phyloP scores from a whole-genome alignment of 2,888 invertebrate species.

The Tenodera sinensis region DNA sequence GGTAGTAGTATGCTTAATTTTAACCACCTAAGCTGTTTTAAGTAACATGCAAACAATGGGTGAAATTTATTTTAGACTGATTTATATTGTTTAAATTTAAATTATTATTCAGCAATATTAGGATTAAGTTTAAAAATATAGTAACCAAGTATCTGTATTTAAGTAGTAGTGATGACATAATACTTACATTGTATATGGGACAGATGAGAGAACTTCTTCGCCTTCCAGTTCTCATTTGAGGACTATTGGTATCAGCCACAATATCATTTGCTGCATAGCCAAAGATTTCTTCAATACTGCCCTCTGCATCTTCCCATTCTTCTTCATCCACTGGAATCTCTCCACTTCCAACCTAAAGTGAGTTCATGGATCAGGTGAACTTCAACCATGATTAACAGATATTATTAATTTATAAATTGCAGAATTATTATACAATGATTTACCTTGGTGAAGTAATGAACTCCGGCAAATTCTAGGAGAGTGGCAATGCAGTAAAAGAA shows the following conservation, averaged over 20 bases:
- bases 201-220: constrained; percentile 58
- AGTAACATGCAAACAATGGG: too few species aligned
- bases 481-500: constrained; percentile 92
- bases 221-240: constrained; percentile 42
- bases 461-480: constrained; percentile 90
- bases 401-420: too few species aligned
- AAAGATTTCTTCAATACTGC: constrained; percentile 55
- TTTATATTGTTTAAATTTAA: too few species aligned
- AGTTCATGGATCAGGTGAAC: not conserved
- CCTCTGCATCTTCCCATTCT: constrained; percentile 73
- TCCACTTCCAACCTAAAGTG: constrained; percentile 69
- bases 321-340: constrained; percentile 77
- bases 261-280: constrained; percentile 41
- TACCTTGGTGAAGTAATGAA: constrained; percentile 92
- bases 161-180: not conserved
- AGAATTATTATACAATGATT: not conserved
- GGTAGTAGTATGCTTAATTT: too few species aligned
- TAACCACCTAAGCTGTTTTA: too few species aligned
- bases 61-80: too few species aligned
- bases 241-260: constrained; percentile 32
- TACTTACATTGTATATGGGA: constrained; percentile 59
- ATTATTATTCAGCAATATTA: too few species aligned
- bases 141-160: too few species aligned
- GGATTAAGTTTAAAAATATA: too few species aligned
- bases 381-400: not conserved